Evolutionary conservation across 1,140 invertebrate genomes (phyloP), one percentile per base, ranked within the genome.

Genomic region (Drosophila yakuba): DNA sequence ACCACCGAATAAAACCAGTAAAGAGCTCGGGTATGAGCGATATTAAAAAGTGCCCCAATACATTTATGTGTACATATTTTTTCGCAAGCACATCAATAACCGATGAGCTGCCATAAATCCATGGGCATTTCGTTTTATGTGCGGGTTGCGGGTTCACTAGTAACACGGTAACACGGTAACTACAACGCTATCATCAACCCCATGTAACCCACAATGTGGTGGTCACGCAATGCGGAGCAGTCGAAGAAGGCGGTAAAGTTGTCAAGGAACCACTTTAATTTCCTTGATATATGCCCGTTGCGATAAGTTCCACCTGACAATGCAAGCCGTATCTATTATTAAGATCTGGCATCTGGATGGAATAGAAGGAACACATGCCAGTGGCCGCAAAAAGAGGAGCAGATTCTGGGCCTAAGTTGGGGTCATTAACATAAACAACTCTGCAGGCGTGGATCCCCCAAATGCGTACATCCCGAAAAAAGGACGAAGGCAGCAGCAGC

Each of bases 341-440:
- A 86, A 88, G 75, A 86, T 86, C 82, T 86, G 55, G 68, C 78
- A 82, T 79, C 45, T 73, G 54, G 56, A 1, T 20, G 20, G 20
- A 20, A 20, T 20, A 45, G 56, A 51, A 62, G 45, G 68, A 88
- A 83, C 82, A 86, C 82, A 86, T 86, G 82, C 79, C 84, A 79
- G 88, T 86, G 74, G 79, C 80, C 82, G 39, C 61, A 76, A n/a
- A 50, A 51, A 20, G 20, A 39, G 47, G 17, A 41, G 41, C 52
- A 55, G 39, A 11, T 45, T 32, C 47, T 73, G 73, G 72, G 60
- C 60, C 78, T 60, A 20, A 20, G 75, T 51, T 59, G 23, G 60
- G 64, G 83, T 88, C 83, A 88, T 88, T 88, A 88, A 88, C 83
- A 88, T 88, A 88, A 83, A 76, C 75, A 89, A 78, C 79, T 89